phyloP scores from a whole-genome alignment of 2,888 invertebrate genomes.

The Orthonevra nobilis region DNA sequence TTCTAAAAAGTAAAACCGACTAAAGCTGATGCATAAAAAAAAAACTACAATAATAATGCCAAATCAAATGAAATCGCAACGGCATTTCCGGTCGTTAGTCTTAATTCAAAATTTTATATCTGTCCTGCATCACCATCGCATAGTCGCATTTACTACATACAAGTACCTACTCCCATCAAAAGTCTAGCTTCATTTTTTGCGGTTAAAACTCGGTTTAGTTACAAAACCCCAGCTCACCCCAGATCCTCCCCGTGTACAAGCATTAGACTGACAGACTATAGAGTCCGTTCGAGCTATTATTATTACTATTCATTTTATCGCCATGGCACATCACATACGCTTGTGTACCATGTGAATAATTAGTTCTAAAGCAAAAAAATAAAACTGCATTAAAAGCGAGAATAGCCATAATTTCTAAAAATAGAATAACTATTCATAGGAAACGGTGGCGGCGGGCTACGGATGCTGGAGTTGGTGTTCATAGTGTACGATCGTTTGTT shows the following conservation, averaged over 20 bases:
- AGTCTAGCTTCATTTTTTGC: background rate
- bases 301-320: constrained; percentile 36
- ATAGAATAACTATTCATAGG: constrained; percentile 58
- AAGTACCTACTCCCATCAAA: constrained; percentile 9
- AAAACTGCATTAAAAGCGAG: constrained; percentile 45
- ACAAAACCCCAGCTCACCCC: constrained; percentile 13
- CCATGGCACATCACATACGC: constrained; percentile 38
- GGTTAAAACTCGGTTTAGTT: constrained; percentile 18
- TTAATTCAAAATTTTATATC: constrained; percentile 65
- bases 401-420: constrained; percentile 67
- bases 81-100: constrained; percentile 67
- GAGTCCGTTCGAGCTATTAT: no score
- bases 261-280: background rate
- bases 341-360: constrained; percentile 48
- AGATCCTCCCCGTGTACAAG: constrained; percentile 19
- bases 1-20: background rate
- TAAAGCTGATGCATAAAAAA: constrained; percentile 20
- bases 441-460: constrained; percentile 13
- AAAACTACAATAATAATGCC: background rate
- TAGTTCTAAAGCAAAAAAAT: constrained; percentile 51
- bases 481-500: no score
- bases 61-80: constrained; percentile 51
- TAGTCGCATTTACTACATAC: constrained; percentile 28
- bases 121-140: constrained; percentile 39
- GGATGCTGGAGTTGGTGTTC: constrained; percentile 13